phyloP scores from a whole-genome alignment of 2,888 invertebrate genomes.

The Conistra vaccinii region DNA sequence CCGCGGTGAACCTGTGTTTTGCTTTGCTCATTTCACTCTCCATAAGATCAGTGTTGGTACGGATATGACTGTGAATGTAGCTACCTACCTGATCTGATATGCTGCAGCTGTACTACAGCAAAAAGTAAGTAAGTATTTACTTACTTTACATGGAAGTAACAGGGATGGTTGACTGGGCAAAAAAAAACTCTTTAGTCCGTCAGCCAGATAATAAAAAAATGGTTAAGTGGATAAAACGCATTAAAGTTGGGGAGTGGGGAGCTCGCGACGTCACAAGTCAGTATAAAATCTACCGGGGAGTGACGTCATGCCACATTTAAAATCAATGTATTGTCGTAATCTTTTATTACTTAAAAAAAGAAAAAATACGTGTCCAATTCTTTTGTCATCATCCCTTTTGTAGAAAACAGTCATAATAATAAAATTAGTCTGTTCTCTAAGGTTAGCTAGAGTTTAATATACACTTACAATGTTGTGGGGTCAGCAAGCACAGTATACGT shows the following conservation, averaged over 20 bases:
- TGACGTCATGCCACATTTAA: too few species aligned
- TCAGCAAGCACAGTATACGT: not conserved
- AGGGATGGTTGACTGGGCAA: too few species aligned
- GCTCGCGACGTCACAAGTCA: too few species aligned
- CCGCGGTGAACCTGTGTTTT: conserved; percentile 75
- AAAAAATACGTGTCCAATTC: too few species aligned
- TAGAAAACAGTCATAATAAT: not conserved
- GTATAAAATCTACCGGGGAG: too few species aligned
- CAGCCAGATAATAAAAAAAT: too few species aligned
- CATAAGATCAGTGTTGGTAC: conserved; percentile 56
- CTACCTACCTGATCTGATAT: conserved; percentile 1
- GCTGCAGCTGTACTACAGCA: not conserved
- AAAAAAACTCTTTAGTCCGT: too few species aligned
- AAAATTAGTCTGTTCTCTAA: not conserved
- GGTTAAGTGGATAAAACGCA: too few species aligned
- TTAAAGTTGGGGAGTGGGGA: too few species aligned
- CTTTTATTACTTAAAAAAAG: too few species aligned
- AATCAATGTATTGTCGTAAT: too few species aligned
- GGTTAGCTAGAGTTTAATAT: not conserved
- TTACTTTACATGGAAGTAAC: not conserved
- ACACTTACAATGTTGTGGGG: not conserved
- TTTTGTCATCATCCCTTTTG: too few species aligned
- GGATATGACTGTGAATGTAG: conserved; percentile 26
- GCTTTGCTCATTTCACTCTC: conserved; percentile 73
- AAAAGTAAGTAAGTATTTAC: not conserved